A percentile compares a stretch with the other conserved stretches of the same genome.
These are phyloP conservation scores for Maccullochella peelii DNA, from an alignment of 2,113 vertebrate species.

Conservation along the genomic window DNA sequence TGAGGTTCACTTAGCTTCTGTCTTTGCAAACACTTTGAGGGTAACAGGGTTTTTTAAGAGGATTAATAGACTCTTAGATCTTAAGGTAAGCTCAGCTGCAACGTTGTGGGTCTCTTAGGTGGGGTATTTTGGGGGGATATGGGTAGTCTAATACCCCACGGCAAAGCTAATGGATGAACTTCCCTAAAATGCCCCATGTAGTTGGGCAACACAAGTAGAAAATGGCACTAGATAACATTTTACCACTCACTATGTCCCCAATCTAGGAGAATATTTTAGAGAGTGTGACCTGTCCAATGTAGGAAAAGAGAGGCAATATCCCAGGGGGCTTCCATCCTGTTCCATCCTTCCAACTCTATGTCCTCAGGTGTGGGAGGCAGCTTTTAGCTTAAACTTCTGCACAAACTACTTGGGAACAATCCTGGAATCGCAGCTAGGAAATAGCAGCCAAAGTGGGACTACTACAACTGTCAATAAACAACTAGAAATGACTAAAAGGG, in stretches of 20 bases:
- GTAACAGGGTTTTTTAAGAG: conserved; percentile 59
- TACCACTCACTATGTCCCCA: conserved; percentile 30
- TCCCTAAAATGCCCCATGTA: conserved; percentile 40
- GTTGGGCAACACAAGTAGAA: conserved; percentile 32
- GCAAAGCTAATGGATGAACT: conserved; percentile 66
- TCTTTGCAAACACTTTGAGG: conserved; percentile 65
- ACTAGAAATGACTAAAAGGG: background rate
- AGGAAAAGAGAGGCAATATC: conserved; percentile 22
- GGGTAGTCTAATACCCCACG: conserved; percentile 53
- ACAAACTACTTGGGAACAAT: background rate
- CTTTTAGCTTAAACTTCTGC: conserved; percentile 23
- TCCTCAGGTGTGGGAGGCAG: conserved; percentile 20
- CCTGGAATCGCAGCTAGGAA: conserved; percentile 14
- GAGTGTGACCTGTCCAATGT: conserved; percentile 10
- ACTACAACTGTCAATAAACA: background rate
- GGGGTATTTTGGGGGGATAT: conserved; percentile 54
- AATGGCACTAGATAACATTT: conserved; percentile 48
- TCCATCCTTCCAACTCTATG: conserved; percentile 31
- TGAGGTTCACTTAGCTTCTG: conserved; percentile 55
- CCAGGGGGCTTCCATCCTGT: conserved; percentile 3
- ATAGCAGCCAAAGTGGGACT: background rate
- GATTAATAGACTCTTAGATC: conserved; percentile 74
- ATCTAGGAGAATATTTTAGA: conserved; percentile 39
- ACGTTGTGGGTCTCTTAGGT: conserved; percentile 57
- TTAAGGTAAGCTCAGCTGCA: conserved; percentile 59